Base-by-base conservation (phyloP, 2,113 vertebrate genomes). In the Coreoperca whiteheadi region DNA sequence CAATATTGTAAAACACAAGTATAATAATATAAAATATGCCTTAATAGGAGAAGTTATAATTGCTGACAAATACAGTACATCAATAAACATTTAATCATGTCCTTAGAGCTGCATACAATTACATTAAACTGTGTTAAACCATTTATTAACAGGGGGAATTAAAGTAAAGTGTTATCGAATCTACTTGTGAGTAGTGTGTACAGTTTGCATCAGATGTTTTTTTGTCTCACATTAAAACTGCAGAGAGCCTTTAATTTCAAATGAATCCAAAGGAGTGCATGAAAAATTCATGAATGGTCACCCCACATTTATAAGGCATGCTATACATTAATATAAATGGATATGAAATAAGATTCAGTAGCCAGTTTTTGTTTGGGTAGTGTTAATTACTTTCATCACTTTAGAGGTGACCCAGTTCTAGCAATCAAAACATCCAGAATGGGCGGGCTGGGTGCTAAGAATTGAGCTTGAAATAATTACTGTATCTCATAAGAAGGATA, bases 401-500 rank as follows among this genome's bases (percentile, higher is more conserved):
- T 85, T 81, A 53, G 85, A 79, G 79, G 84, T 89, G 74, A 85
- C 82, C 79, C 60, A 69, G 12, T 84, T 70, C 39, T 73, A 68
- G 81, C 82, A 84, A 77, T 81, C 21, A 69, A 85, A 83, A 77
- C 68, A 78, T 64, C 64, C 70, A 41, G 57, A 60, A 60, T 23
- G 25, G 54, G 48, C 5, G 50, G 56, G 41, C 16, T 2, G 28
- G 46, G 11, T 64, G 76, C 64, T 71, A 54, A 77, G 57, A 84
- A 83, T 10, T 39, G 43, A 88, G 18, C 63, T 30, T 67, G 32
- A 76, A 53, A 81, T 87, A 89, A 76, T 87, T 59, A 81, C 32
- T 51, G 23, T 51, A 32, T 71, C 57, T 83, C 64, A 71, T 63
- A 72, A 86, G 59, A 64, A 60, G 64, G 79, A 77, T 66, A 59